A percentile compares a stretch with the other conserved stretches of the same genome.
phyloP scores from a whole-genome alignment of 92 coral and sea anemone species.

The Parazoanthus darwini region DNA sequence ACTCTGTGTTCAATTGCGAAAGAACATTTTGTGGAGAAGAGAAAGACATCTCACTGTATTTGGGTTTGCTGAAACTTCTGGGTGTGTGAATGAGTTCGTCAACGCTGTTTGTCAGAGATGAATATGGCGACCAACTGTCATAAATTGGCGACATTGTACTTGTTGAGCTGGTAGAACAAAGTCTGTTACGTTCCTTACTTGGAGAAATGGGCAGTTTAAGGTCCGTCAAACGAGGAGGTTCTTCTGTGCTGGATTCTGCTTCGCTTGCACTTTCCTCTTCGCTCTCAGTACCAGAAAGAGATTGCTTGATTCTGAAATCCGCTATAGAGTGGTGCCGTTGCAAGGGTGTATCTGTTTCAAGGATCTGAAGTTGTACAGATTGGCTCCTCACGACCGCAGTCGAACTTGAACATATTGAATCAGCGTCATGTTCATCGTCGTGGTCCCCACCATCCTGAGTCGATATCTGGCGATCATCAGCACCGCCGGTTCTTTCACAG shows the following conservation, averaged over 20 bases:
- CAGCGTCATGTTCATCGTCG: not conserved
- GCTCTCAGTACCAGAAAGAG: not conserved
- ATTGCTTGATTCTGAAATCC: not conserved
- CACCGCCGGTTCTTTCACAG: not conserved
- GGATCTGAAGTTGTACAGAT: not conserved
- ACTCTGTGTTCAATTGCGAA: not conserved
- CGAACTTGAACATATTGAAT: not conserved
- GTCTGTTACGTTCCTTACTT: not conserved
- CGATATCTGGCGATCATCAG: not conserved
- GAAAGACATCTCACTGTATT: not conserved
- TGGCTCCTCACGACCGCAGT: not conserved
- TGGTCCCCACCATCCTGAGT: not conserved
- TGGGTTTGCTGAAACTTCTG: not conserved
- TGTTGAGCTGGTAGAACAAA: not conserved
- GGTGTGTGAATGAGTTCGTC: not conserved
- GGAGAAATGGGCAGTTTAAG: not conserved
- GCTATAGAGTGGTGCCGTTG: not conserved
- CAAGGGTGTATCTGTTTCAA: not conserved
- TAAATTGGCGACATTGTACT: not conserved
- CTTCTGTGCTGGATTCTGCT: not conserved
- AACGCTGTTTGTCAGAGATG: not conserved
- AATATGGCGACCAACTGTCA: constrained; percentile 12
- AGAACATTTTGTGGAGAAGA: not conserved
- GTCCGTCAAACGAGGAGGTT: not conserved
- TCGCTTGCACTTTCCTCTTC: not conserved